Percentiles rank a stretch among this genome's conserved stretches.
These are phyloP conservation scores for Nymphalis urticae DNA, from an alignment of 2,888 invertebrate genomes.

Conservation along the genomic window DNA sequence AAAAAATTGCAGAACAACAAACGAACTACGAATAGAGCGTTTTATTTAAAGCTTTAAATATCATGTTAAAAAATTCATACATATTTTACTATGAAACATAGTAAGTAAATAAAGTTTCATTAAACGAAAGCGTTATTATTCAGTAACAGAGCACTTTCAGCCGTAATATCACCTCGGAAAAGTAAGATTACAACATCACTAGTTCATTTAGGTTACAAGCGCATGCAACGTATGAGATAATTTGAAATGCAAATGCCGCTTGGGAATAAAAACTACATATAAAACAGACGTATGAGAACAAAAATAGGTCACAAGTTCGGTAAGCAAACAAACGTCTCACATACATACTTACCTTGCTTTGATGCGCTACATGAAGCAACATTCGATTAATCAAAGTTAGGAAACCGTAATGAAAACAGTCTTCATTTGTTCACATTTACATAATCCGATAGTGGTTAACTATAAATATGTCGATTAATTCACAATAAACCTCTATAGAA, in stretches of 20 bases:
- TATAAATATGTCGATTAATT: slow-evolving; percentile 19
- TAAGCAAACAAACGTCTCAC: slow-evolving; percentile 33
- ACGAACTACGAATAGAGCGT: not conserved
- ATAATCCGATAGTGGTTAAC: slow-evolving; percentile 17
- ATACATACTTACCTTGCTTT: slow-evolving; percentile 43
- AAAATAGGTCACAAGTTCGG: slow-evolving; percentile 43
- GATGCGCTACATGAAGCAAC: slow-evolving; percentile 52
- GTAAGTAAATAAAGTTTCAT: slow-evolving; percentile 22
- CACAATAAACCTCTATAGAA: slow-evolving; percentile 11
- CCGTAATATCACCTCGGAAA: slow-evolving; percentile 31
- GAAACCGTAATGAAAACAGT: slow-evolving; percentile 21
- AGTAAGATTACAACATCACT: slow-evolving; percentile 37
- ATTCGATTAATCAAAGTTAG: slow-evolving; percentile 28
- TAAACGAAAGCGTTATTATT: slow-evolving; percentile 18
- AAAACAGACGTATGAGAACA: slow-evolving; percentile 38
- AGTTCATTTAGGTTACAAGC: slow-evolving; percentile 39
- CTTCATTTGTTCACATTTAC: slow-evolving; percentile 18
- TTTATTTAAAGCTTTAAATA: not conserved
- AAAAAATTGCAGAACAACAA: not conserved
- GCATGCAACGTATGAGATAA: slow-evolving; percentile 30
- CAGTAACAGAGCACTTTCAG: slow-evolving; percentile 14
- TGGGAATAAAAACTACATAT: slow-evolving; percentile 40
- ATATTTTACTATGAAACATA: slow-evolving; percentile 7
- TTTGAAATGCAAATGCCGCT: slow-evolving; percentile 40
- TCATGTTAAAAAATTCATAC: not conserved